Percentiles rank a stretch among this genome's conserved stretches.
Conservation (phyloP, 2,113 vertebrate genomes). For the Spermophilus dauricus region DNA sequence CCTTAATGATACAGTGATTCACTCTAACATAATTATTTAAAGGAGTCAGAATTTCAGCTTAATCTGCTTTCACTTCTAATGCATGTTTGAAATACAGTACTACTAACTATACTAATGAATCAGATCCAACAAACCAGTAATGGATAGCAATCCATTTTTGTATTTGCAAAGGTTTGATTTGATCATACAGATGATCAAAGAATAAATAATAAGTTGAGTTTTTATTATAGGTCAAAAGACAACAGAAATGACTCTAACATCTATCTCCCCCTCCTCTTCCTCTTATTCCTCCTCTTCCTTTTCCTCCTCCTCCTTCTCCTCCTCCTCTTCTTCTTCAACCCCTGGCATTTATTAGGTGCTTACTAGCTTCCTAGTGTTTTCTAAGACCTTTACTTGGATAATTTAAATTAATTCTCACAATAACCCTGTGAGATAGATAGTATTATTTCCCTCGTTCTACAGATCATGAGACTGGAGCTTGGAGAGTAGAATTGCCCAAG, state of each 20-base stretch:
- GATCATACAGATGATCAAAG: not conserved
- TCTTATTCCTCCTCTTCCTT: not conserved
- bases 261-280: not conserved
- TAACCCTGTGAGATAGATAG: not conserved
- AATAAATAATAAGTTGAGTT: not conserved
- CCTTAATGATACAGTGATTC: not conserved
- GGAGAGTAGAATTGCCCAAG: not conserved
- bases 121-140: conserved; percentile 2
- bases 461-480: not conserved
- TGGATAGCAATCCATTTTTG: conserved; percentile 1
- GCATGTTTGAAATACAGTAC: not conserved
- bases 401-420: conserved; percentile 9
- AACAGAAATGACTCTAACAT: not conserved
- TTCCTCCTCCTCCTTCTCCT: no score
- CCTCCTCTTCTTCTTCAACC: not conserved
- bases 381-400: not conserved
- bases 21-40: conserved; percentile 7
- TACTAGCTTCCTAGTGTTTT: not conserved
- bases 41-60: conserved; percentile 4
- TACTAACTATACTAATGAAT: not conserved
- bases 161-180: not conserved
- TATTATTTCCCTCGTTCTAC: conserved; percentile 20
- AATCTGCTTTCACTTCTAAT: conserved; percentile 15
- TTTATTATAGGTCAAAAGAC: not conserved
- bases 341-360: not conserved